These are phyloP conservation scores for Atherinosoma microstoma DNA, from an alignment of 2,797 vertebrate species.

Conservation along the genomic window DNA sequence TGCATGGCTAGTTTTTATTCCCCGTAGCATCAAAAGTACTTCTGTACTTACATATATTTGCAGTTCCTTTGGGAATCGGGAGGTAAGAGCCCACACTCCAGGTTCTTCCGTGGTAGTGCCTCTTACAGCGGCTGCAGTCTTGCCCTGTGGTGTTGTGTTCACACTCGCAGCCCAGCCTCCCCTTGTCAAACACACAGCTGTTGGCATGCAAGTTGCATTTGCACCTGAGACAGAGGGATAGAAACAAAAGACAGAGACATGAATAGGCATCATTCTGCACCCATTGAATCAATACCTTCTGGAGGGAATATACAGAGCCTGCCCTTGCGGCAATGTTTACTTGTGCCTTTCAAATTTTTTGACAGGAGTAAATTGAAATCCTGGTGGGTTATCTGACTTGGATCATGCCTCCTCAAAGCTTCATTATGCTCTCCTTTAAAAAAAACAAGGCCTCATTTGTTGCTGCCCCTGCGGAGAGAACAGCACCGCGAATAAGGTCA, in stretches of 20 bases:
- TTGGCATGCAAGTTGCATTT: constrained; percentile 99
- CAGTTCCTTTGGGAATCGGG: constrained; percentile 98
- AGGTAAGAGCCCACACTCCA: constrained; percentile 98
- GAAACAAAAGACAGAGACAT: constrained; percentile 55
- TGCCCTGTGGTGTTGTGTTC: constrained; percentile 98
- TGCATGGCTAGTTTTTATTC: not conserved
- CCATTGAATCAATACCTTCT: constrained; percentile 52
- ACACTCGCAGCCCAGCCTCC: constrained; percentile 95
- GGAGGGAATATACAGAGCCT: constrained; percentile 35
- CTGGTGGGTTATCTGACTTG: constrained; percentile 63
- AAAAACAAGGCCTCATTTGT: constrained; percentile 75
- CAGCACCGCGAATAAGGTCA: constrained; percentile 70
- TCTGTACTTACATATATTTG: constrained; percentile 96
- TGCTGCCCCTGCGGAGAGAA: constrained; percentile 68
- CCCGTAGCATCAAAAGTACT: not conserved
- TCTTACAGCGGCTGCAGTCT: constrained; percentile 98
- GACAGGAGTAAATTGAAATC: constrained; percentile 70
- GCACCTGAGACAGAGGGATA: constrained; percentile 87
- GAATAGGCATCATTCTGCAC: constrained; percentile 60
- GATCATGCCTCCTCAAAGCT: constrained; percentile 64
- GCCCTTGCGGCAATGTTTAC: constrained; percentile 39
- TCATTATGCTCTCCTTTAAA: constrained; percentile 66
- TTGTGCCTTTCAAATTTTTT: constrained; percentile 62
- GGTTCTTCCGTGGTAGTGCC: constrained; percentile 94
- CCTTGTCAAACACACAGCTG: constrained; percentile 96